Evolutionary conservation across 2,113 vertebrate genomes (phyloP).

Genomic region (Pipra filicauda): DNA sequence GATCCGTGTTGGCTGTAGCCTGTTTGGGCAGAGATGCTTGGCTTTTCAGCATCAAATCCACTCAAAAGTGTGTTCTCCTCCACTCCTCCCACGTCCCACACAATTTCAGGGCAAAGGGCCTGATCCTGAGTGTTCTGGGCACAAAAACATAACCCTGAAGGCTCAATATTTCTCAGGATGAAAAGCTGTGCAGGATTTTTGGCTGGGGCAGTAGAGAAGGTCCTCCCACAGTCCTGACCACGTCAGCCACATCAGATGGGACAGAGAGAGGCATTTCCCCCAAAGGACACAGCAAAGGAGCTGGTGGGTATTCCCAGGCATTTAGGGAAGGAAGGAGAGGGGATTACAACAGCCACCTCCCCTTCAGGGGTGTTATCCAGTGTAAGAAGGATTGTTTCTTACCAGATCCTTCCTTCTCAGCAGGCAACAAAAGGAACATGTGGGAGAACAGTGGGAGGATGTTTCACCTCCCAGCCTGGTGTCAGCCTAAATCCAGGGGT

Average conservation of each 20-base stretch:
- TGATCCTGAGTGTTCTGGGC: neutral
- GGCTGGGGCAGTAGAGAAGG: neutral
- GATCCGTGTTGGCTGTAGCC: neutral
- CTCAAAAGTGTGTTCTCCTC: neutral
- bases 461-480: neutral
- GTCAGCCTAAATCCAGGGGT: neutral
- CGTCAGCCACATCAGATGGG: neutral
- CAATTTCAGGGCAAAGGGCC: neutral
- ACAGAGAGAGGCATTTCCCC: accelerated
- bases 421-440: neutral
- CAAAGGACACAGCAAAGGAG: neutral
- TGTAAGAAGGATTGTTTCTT: neutral
- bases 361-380: neutral
- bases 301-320: neutral
- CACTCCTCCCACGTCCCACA: neutral
- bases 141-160: neutral
- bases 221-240: too few relatives aligned
- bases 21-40: neutral
- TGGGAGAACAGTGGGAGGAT: neutral
- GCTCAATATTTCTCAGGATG: neutral
- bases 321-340: neutral
- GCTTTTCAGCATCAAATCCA: neutral
- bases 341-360: neutral
- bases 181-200: neutral
- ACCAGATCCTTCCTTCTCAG: neutral